Conservation (phyloP, 2,113 vertebrate genomes). For the Tyrannus savana region DNA sequence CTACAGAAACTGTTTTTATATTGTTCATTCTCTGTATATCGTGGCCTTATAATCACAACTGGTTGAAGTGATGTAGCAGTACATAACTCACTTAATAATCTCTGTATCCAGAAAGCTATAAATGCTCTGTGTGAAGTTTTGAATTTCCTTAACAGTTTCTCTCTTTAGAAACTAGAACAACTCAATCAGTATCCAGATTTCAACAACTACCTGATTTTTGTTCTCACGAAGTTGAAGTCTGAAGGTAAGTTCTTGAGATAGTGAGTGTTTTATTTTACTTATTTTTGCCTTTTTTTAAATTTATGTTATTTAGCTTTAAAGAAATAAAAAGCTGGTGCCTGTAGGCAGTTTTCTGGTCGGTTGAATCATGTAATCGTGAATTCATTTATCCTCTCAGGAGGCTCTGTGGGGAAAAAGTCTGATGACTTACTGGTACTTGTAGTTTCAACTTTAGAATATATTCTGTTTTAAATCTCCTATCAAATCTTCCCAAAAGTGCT, state of each 20-base stretch:
- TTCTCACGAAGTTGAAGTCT: slow-evolving; percentile 95
- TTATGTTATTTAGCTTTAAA: not conserved
- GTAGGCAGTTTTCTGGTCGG: not conserved
- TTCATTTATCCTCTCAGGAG: not conserved
- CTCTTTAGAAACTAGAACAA: slow-evolving; percentile 94
- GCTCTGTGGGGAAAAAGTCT: not conserved
- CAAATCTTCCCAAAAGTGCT: not conserved
- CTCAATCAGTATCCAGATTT: slow-evolving; percentile 98
- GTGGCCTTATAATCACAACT: not conserved
- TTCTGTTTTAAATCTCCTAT: not conserved
- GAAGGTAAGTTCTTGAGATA: slow-evolving; percentile 85
- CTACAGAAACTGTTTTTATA: not conserved
- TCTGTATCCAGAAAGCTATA: not conserved
- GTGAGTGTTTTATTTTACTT: not conserved
- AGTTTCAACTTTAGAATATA: not conserved
- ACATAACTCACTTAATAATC: not conserved
- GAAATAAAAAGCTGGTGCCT: not conserved
- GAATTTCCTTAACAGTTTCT: slow-evolving; percentile 80
- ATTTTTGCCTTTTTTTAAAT: not conserved
- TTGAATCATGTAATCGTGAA: not conserved
- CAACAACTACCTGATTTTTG: slow-evolving; percentile 99
- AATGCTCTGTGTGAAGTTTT: not conserved
- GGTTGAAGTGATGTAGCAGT: not conserved
- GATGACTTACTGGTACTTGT: not conserved
- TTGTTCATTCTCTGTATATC: not conserved